Evolutionary conservation across 2,888 invertebrate genomes (phyloP), one percentile per base, ranked within the genome.

Genomic region (Dryadula phaetusa): DNA sequence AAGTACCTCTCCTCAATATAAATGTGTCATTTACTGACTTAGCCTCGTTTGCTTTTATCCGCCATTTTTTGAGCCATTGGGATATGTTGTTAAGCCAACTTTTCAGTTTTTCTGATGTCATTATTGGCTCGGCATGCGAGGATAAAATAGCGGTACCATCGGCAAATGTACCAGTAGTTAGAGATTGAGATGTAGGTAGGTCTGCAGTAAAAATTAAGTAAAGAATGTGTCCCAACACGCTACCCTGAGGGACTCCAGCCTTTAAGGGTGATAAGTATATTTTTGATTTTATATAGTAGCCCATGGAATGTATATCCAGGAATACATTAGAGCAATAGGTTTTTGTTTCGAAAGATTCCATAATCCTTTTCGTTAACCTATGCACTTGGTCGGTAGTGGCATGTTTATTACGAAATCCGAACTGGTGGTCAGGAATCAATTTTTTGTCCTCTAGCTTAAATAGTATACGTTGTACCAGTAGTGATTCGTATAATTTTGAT

Each of bases 151-250:
- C n/a, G n/a, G n/a, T n/a, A n/a, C n/a, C n/a, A n/a, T n/a, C n/a
- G n/a, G n/a, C n/a, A n/a, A n/a, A n/a, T n/a, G n/a, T n/a, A n/a
- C n/a, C n/a, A n/a, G n/a, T n/a, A n/a, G n/a, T n/a, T n/a, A n/a
- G n/a, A n/a, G n/a, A n/a, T n/a, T n/a, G n/a, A n/a, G n/a, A n/a
- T n/a, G n/a, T n/a, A n/a, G n/a, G n/a, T n/a, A n/a, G n/a, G n/a
- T n/a, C n/a, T n/a, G n/a, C n/a, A n/a, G 82, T 4, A 83, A 84
- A 71, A 52, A 37, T 37, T 37, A 37, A 12, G 3, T 37, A 37
- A 37, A 37, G 37, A 12, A 37, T 12, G 1, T 1, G 37, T 10
- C 37, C 37, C 12, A 37, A 3, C 3, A 37, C 37, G 37, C 37
- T 37, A 37, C 37, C 37, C 12, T 37, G 37, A 12, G 37, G 37